These are phyloP conservation scores for Dynastes maya DNA, from an alignment of 2,888 invertebrate species.

Conservation along the genomic window DNA sequence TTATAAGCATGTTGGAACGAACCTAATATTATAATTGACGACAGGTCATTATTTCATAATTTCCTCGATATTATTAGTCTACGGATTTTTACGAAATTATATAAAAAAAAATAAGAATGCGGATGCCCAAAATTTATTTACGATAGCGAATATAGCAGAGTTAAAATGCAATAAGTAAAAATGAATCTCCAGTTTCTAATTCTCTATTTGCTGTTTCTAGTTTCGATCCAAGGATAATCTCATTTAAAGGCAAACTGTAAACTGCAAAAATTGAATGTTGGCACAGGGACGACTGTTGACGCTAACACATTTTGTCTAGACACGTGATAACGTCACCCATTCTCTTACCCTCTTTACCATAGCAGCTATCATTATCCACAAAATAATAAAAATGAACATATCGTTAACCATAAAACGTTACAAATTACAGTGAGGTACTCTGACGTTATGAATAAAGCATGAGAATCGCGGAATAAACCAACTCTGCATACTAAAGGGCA, in stretches of 20 bases:
- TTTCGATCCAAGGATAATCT: not conserved
- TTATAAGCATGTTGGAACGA: too few relatives aligned
- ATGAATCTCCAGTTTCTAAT: not conserved
- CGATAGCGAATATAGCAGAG: too few relatives aligned
- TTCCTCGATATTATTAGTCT: too few relatives aligned
- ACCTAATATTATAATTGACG: too few relatives aligned
- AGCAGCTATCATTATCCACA: constrained; percentile 61
- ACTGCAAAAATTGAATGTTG: not conserved
- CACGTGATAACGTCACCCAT: constrained; percentile 56
- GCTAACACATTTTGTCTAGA: constrained; percentile 56
- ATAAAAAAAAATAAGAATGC: too few relatives aligned
- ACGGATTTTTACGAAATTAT: too few relatives aligned
- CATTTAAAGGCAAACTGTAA: not conserved
- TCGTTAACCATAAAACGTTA: constrained; percentile 67
- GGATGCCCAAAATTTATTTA: too few relatives aligned
- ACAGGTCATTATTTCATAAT: too few relatives aligned
- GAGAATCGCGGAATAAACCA: constrained; percentile 64
- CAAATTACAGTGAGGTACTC: constrained; percentile 67
- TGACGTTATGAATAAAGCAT: constrained; percentile 66
- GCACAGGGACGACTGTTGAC: not conserved
- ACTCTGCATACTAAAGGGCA: constrained; percentile 59
- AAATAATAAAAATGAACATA: constrained; percentile 65
- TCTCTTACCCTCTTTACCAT: constrained; percentile 49
- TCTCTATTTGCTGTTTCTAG: not conserved
- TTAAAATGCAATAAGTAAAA: too few relatives aligned